Base-by-base conservation (phyloP, 2,113 vertebrate genomes). In the Zapornia atra region DNA sequence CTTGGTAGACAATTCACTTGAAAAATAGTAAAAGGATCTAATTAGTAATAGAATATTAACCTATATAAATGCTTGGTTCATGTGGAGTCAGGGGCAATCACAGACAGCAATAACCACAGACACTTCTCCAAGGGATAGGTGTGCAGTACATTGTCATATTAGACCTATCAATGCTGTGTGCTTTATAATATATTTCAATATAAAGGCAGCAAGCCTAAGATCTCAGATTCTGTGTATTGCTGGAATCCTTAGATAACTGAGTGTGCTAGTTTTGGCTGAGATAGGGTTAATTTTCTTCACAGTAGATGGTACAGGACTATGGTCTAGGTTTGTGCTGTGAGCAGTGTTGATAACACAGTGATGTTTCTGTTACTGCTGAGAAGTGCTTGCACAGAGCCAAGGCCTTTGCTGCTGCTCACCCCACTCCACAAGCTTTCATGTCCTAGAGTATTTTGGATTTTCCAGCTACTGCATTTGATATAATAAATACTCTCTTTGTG, bases 81-180 rank as follows among this genome's bases (percentile, higher is more conserved):
- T 8, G 5, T 38, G 20, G 11, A 11, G 4, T 64, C 28, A 24
- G 9, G 1, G 13, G 46, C 8, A 69, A 61, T 46, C 29, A 57
- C 1, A 78, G 38, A 46, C 2, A 46, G 7, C 16, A 86, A 24
- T 2, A 7, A 77, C 1, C 12, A 26, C 29, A 26, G 3, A 3
- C 4, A 4, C 57, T 92, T 80, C 26, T 56, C 33, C 36, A 48
- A 56, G 29, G 53, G 10, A 18, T 38, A 42, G 5, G 9, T 60
- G n/a, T 1, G 1, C 9, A 65, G 6, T 33, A 31, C 0, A 0
- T 25, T 36, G 5, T 38, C 11, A 11, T 53, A 18, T 40, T 36
- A 50, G 11, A 91, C 28, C 44, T 86, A 38, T 63, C 31, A 60
- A 11, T 6, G 2, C 5, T 31, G 25, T 56, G 38, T 72, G 28